Conservation (phyloP, 2,888 invertebrate species). For the Synanthedon vespiformis region DNA sequence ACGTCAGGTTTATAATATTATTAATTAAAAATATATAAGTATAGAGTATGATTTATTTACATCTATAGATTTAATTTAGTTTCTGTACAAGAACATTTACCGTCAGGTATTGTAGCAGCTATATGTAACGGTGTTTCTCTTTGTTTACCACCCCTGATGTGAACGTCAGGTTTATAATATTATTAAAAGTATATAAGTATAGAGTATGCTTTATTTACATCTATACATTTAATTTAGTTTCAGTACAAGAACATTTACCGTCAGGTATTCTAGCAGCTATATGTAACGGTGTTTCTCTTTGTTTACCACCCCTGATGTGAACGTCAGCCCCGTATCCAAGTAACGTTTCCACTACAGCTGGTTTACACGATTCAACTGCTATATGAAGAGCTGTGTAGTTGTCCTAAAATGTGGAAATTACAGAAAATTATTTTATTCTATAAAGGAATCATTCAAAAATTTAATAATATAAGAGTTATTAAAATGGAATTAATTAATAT, state of each 20-base stretch:
- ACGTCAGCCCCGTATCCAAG: slow-evolving; percentile 98
- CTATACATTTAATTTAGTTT: too few species aligned
- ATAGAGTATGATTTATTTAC: too few species aligned
- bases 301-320: slow-evolving; percentile 90
- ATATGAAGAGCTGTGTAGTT: slow-evolving; percentile 98
- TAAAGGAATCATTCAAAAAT: background rate
- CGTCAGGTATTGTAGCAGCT: too few species aligned
- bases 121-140: too few species aligned
- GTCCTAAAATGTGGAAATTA: slow-evolving; percentile 72
- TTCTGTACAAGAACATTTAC: too few species aligned
- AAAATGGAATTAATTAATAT: background rate
- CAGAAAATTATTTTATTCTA: background rate
- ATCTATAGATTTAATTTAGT: too few species aligned
- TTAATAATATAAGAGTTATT: background rate
- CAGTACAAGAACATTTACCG: slow-evolving; percentile 22
- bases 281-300: slow-evolving; percentile 95
- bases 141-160: too few species aligned
- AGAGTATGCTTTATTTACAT: too few species aligned
- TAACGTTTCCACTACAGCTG: slow-evolving; percentile 94
- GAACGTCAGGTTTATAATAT: too few species aligned
- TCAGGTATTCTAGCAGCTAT: slow-evolving; percentile 94
- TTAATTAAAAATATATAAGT: too few species aligned
- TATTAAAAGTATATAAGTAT: too few species aligned
- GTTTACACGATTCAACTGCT: slow-evolving; percentile 94
- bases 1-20: too few species aligned